Evolutionary conservation across 2,888 invertebrate genomes (phyloP).

Genomic region (Myopa testacea): DNA sequence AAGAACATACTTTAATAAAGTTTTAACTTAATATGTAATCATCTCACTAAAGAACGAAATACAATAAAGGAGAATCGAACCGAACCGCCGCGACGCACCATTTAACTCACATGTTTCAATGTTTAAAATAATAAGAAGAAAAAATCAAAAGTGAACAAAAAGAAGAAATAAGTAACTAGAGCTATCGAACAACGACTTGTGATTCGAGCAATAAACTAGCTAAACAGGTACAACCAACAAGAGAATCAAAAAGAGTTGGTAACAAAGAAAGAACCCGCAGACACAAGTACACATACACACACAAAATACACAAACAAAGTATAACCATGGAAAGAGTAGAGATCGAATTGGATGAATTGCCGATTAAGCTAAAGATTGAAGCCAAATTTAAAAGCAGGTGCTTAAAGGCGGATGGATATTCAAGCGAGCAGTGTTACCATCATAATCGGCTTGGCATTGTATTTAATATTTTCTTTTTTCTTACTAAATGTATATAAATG

Average conservation of each 20-base stretch:
- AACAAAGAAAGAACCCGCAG: background rate
- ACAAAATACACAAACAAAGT: background rate
- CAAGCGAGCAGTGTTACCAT: slow-evolving; percentile 1
- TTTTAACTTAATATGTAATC: background rate
- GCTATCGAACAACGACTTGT: background rate
- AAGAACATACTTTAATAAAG: background rate
- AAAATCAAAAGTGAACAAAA: background rate
- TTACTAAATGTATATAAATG: too few species aligned
- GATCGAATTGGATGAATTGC: background rate
- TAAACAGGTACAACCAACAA: background rate
- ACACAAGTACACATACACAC: background rate
- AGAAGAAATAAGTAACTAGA: slow-evolving; percentile 1
- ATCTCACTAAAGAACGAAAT: background rate
- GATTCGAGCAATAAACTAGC: slow-evolving; percentile 1
- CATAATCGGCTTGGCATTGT: too few species aligned
- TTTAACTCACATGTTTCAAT: background rate
- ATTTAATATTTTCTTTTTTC: too few species aligned
- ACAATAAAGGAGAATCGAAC: background rate
- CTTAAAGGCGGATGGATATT: background rate
- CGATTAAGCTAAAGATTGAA: slow-evolving; percentile 1
- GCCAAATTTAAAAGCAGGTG: slow-evolving; percentile 17
- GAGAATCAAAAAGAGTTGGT: slow-evolving; percentile 4
- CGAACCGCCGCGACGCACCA: background rate
- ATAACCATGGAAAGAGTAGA: background rate
- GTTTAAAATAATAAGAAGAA: background rate